Conservation (phyloP, 2,888 invertebrate genomes). For the Thereva nobilitata region DNA sequence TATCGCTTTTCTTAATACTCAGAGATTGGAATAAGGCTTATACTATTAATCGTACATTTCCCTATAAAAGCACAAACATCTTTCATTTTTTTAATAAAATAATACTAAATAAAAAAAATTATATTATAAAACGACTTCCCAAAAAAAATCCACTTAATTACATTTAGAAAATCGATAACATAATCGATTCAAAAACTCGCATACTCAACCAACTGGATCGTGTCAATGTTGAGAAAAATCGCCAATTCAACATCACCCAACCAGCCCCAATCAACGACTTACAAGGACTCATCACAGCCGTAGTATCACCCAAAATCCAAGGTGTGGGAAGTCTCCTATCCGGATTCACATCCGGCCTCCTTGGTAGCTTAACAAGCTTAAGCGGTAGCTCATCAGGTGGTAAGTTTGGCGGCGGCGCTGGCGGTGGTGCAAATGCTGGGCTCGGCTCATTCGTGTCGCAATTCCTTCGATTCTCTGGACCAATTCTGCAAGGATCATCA, state of each 20-base stretch:
- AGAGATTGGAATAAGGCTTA: too few relatives aligned
- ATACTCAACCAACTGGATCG: slow-evolving; percentile 71
- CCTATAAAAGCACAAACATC: too few relatives aligned
- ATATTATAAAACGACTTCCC: too few relatives aligned
- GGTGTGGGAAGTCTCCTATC: slow-evolving; percentile 70
- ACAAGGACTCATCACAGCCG: slow-evolving; percentile 69
- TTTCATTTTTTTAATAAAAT: too few relatives aligned
- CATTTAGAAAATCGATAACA: slow-evolving; percentile 78
- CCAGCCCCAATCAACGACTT: slow-evolving; percentile 67
- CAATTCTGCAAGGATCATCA: slow-evolving; percentile 57
- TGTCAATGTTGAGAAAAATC: slow-evolving; percentile 75
- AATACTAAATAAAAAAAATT: too few relatives aligned
- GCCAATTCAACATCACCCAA: slow-evolving; percentile 71
- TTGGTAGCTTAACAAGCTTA: slow-evolving; percentile 61
- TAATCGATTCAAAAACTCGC: slow-evolving; percentile 78
- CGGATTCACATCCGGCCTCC: slow-evolving; percentile 63
- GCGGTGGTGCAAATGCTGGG: slow-evolving; percentile 49
- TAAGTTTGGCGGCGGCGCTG: slow-evolving; percentile 44
- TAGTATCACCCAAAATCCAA: slow-evolving; percentile 72
- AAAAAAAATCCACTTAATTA: background rate
- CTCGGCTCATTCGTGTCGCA: slow-evolving; percentile 57
- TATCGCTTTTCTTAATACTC: too few relatives aligned
- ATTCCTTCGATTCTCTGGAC: slow-evolving; percentile 56
- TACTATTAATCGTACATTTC: too few relatives aligned
- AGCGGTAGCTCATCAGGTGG: slow-evolving; percentile 58